Evolutionary conservation across 1,140 invertebrate genomes (phyloP), one percentile per base, ranked within the genome.

Genomic region (Apocrypta bakeri): DNA sequence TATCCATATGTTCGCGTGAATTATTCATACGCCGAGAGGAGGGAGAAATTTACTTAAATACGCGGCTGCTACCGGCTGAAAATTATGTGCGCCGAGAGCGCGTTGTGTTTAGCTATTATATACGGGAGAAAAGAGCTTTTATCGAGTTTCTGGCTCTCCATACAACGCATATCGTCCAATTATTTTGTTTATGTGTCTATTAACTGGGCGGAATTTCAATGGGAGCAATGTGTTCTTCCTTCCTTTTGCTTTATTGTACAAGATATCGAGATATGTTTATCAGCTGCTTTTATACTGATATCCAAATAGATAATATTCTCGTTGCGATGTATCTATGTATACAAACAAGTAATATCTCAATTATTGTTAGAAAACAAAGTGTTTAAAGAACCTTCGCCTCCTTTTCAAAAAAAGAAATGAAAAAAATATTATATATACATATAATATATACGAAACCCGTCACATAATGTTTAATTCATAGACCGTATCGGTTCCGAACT

Each of bases 21-120:
- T 83, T 74, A 83, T 83, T 83, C 81, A 83, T 82, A 25, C 72
- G 40, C 17, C 63, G 25, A n/a, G 25, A 2, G 42, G 24, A 63
- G 31, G 21, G 74, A 31, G 12, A 74, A 83, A 83, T 83, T 83
- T 74, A 83, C 68, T 83, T 83, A 79, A 79, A 83, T 64, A 74
- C 68, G 25, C 61, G 4, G 68, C 68, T 9, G 73, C 21, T 73
- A 12, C 17, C n/a, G 12, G 3, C 14, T 25, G 25, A 6, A 17
- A 29, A 14, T 14, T 17, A 33, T 27, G 33, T 37, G 64, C 63
- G 61, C 29, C 68, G 68, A 33, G 68, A 14, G 27, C 27, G 27
- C 63, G 14, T 24, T 56, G 17, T 56, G 48, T n/a, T 56, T 56
- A 56, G 48, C 72, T 69, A 21, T 29, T 69, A 31, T 69, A 31